A percentile compares a stretch with the other conserved stretches of the same genome.
These are phyloP conservation scores for Chamaetylas fuelleborni DNA, from an alignment of 2,113 vertebrate species.

Conservation along the genomic window DNA sequence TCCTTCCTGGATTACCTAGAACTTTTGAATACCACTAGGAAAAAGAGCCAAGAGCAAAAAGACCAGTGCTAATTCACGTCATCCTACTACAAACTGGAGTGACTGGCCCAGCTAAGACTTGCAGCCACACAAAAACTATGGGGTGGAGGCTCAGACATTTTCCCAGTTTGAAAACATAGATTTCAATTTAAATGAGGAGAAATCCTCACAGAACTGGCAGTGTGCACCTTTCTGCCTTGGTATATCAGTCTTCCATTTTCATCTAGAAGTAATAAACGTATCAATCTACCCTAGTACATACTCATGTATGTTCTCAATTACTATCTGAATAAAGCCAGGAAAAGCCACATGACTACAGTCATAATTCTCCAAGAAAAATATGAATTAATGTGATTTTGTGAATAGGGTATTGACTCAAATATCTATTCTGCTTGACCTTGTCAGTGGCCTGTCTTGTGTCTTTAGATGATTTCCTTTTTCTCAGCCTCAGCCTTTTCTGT, in stretches of 20 bases:
- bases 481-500: neutral
- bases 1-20: neutral
- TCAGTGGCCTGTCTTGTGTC: neutral
- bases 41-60: neutral
- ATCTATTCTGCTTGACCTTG: neutral
- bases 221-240: neutral
- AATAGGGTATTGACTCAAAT: neutral
- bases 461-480: neutral
- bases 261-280: neutral
- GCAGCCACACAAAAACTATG: neutral
- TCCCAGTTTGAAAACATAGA: neutral
- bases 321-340: neutral
- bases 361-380: neutral
- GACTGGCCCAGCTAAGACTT: neutral
- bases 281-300: neutral
- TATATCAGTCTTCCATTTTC: neutral
- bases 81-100: neutral
- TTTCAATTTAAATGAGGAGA: neutral
- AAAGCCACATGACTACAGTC: neutral
- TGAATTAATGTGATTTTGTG: neutral
- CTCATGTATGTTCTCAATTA: neutral
- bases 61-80: neutral
- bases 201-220: neutral
- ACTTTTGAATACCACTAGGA: neutral
- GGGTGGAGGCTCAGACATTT: neutral